phyloP scores from a whole-genome alignment of 53 echinoderm and acorn worm species.

The Patiria pectinifera region DNA sequence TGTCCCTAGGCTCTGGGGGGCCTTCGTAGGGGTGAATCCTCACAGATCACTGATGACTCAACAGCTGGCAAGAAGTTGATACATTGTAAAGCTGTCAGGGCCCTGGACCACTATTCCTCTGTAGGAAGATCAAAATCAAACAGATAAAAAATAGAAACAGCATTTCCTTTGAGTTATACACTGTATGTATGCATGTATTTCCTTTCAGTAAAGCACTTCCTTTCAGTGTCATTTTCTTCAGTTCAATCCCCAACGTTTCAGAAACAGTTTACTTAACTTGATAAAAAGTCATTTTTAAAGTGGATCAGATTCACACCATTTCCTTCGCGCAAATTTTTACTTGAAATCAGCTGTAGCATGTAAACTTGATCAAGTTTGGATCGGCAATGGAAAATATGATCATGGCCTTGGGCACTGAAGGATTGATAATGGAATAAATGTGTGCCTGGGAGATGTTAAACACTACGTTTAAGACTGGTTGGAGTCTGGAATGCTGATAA shows the following conservation, averaged over 20 bases:
- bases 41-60: not conserved
- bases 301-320: not conserved
- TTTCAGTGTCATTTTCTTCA: not conserved
- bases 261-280: not conserved
- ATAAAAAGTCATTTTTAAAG: not conserved
- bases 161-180: no score
- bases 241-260: not conserved
- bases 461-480: no score
- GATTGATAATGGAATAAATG: no score
- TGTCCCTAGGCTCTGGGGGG: not conserved
- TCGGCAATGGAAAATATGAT: no score
- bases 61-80: not conserved
- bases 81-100: not conserved
- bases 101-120: not conserved
- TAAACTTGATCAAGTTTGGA: no score
- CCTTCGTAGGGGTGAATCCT: not conserved
- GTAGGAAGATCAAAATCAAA: not conserved
- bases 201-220: not conserved
- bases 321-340: no score
- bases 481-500: no score
- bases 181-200: no score
- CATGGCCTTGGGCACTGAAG: no score
- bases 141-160: not conserved
- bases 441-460: no score
- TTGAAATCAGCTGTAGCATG: no score